Evolutionary conservation across 2,113 vertebrate species (phyloP).

Genomic region (Elachura formosa): DNA sequence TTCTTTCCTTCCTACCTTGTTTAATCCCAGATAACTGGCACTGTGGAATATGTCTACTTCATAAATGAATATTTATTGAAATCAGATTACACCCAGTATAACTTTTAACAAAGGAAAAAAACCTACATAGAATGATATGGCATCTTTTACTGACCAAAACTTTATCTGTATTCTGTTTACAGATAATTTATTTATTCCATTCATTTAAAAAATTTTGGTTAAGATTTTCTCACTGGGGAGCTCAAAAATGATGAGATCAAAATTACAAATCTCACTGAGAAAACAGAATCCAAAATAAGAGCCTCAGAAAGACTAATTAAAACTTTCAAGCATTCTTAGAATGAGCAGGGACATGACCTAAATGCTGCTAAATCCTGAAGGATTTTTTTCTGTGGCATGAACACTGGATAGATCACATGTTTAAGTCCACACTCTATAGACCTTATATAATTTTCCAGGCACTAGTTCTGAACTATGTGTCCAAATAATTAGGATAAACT

Average conservation of each 20-base stretch:
- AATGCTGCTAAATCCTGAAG: not conserved
- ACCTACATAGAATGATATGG: not conserved
- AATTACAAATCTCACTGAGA: not conserved
- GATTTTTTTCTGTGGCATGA: not conserved
- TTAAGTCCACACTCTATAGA: not conserved
- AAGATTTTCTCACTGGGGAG: not conserved
- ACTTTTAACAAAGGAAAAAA: not conserved
- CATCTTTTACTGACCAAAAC: not conserved
- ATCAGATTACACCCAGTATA: not conserved
- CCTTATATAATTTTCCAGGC: not conserved
- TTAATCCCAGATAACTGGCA: not conserved
- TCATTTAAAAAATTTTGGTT: not conserved
- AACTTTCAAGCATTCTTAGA: not conserved
- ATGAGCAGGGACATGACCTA: not conserved
- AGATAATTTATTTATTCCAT: too few relatives aligned
- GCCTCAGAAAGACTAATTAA: not conserved
- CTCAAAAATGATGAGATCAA: not conserved
- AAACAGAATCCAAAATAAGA: not conserved
- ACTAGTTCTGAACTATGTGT: not conserved
- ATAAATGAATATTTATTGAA: not conserved
- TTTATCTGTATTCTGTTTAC: not conserved
- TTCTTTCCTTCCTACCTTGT: not conserved
- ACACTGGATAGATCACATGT: not conserved
- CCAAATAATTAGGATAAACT: conserved; percentile 47
- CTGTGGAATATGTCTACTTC: not conserved